These are phyloP conservation scores for Leucoma salicis DNA, from an alignment of 2,888 invertebrate species.

Conservation along the genomic window DNA sequence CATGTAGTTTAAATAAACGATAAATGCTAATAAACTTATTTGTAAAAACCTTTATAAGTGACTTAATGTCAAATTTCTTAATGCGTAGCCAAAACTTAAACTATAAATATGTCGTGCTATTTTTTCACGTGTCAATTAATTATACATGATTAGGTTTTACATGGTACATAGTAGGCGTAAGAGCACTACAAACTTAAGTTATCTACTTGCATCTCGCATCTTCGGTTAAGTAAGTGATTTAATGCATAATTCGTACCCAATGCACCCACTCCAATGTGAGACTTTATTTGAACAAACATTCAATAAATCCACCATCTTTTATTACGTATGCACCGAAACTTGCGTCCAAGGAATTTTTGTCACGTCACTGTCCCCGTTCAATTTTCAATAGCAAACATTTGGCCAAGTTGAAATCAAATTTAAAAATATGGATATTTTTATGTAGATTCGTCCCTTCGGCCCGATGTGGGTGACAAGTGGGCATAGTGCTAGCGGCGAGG, in stretches of 20 bases:
- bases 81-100: no score
- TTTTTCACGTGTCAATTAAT: no score
- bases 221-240: no score
- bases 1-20: no score
- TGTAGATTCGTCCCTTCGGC: conserved; percentile 68
- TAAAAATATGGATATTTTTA: conserved; percentile 78
- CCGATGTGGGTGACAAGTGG: conserved; percentile 69
- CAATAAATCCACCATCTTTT: conserved; percentile 43
- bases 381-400: conserved; percentile 81
- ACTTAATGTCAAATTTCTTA: no score
- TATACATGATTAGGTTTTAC: no score
- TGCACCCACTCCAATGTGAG: conserved; percentile 7
- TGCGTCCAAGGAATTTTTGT: conserved; percentile 68
- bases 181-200: no score
- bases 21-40: no score
- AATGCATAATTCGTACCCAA: not conserved
- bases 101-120: no score
- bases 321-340: conserved; percentile 58
- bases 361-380: conserved; percentile 70
- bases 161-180: no score
- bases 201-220: no score
- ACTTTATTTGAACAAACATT: conserved; percentile 30
- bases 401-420: conserved; percentile 78
- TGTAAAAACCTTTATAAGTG: no score
- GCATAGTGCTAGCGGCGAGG: conserved; percentile 50